Percentiles rank a stretch among this genome's conserved stretches.
Conservation (phyloP, 2,113 vertebrate genomes). For the Aleadryas rufinucha region DNA sequence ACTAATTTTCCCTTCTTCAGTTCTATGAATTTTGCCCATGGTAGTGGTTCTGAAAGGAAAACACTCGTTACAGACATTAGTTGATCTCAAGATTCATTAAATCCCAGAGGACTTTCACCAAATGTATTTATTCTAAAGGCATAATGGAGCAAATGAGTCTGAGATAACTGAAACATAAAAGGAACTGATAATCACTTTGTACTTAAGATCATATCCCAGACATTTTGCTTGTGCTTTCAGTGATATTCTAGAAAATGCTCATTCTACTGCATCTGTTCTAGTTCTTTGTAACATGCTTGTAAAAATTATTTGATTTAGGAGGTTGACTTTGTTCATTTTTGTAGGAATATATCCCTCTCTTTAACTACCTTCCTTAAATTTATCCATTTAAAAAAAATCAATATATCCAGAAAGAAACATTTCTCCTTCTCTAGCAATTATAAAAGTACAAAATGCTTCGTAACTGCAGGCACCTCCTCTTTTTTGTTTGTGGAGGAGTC, state of each 20-base stretch:
- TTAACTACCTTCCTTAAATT: background rate
- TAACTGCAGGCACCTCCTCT: background rate
- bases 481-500: background rate
- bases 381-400: background rate
- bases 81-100: background rate
- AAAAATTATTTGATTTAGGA: background rate
- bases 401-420: background rate
- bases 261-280: background rate
- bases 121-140: conserved; percentile 10
- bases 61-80: background rate
- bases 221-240: background rate
- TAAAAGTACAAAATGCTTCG: background rate
- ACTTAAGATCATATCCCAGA: background rate
- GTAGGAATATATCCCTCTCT: background rate
- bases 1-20: background rate
- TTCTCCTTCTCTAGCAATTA: background rate
- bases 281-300: background rate
- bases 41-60: background rate
- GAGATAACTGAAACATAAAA: conserved; percentile 37
- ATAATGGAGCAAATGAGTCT: conserved; percentile 2
- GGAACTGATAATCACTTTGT: background rate
- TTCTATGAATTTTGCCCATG: background rate
- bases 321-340: background rate
- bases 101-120: background rate
- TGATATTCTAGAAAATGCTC: background rate